Conservation (phyloP, 35 echinoderm and acorn worm genomes). For the Lytechinus variegatus region DNA sequence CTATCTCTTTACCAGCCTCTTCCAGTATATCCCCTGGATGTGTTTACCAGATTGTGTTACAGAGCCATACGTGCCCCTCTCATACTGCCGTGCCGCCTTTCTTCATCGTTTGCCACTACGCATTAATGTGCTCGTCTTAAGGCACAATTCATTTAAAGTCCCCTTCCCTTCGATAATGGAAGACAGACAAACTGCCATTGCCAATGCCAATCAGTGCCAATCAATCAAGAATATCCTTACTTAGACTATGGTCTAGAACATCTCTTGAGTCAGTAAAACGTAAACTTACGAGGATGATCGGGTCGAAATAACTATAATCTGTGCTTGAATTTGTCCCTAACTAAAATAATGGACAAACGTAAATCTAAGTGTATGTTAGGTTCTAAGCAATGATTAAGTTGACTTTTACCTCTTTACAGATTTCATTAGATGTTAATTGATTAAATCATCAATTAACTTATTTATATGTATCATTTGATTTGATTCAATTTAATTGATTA, state of each 20-base stretch:
- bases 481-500: too few species aligned
- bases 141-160: neutral
- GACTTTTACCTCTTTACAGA: too few species aligned
- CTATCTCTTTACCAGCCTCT: neutral
- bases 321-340: too few species aligned
- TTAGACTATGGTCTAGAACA: neutral
- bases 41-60: neutral
- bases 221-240: neutral
- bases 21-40: neutral
- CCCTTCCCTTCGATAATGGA: neutral
- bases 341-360: too few species aligned
- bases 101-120: neutral
- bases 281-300: too few species aligned
- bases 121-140: neutral
- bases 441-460: too few species aligned
- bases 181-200: neutral
- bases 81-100: neutral
- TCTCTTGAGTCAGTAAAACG: neutral
- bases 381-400: too few species aligned
- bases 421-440: too few species aligned
- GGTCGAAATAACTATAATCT: too few species aligned
- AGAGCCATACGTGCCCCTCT: neutral
- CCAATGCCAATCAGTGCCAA: neutral
- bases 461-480: too few species aligned
- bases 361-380: too few species aligned